phyloP scores from a whole-genome alignment of 23 tunicate genomes.

The Halocynthia roretzi region DNA sequence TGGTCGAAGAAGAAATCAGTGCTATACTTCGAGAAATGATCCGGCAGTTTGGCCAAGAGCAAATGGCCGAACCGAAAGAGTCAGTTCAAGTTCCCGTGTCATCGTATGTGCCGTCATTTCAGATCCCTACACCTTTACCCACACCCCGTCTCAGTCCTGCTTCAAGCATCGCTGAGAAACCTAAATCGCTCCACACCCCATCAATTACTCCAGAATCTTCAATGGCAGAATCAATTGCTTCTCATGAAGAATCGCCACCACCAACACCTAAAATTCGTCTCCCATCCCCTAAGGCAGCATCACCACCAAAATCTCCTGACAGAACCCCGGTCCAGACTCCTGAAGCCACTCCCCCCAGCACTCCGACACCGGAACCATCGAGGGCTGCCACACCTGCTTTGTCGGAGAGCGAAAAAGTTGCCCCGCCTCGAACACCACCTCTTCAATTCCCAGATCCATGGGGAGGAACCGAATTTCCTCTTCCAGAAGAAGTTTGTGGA shows the following conservation, averaged over 20 bases:
- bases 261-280: conserved; percentile 5
- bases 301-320: conserved; percentile 26
- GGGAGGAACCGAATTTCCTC: conserved; percentile 16
- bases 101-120: background rate
- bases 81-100: background rate
- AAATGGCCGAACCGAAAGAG: conserved; percentile 5
- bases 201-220: conserved; percentile 38
- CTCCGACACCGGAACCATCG: conserved; percentile 23
- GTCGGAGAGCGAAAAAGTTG: background rate
- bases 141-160: conserved; percentile 19
- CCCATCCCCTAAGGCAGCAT: conserved; percentile 19
- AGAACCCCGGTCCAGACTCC: conserved; percentile 17
- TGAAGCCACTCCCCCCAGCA: conserved; percentile 23
- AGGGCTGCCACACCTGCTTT: conserved; percentile 18
- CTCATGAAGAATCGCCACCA: conserved; percentile 21
- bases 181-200: conserved; percentile 28
- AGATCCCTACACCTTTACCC: conserved; percentile 30
- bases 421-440: background rate
- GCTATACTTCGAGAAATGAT: conserved; percentile 33
- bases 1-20: conserved; percentile 32
- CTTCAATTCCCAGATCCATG: conserved; percentile 20
- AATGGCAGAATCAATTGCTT: conserved; percentile 25
- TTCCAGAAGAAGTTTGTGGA: conserved; percentile 21
- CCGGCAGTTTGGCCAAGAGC: conserved; percentile 2
- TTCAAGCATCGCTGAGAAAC: conserved; percentile 1